phyloP scores from a whole-genome alignment of 2,113 vertebrate species.

The Chaetorhynchus papuensis region DNA sequence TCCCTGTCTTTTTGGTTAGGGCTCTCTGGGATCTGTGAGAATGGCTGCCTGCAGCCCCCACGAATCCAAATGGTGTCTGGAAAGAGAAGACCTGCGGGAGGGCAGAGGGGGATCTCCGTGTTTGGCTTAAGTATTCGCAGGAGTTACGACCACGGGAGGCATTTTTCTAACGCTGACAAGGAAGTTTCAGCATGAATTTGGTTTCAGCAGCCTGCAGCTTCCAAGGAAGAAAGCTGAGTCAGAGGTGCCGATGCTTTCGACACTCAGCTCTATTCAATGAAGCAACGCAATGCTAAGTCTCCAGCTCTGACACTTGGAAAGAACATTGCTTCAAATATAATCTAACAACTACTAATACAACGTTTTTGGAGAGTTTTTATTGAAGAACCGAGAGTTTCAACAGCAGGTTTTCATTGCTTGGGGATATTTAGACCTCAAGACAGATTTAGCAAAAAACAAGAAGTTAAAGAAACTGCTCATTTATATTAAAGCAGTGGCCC shows the following conservation, averaged over 20 bases:
- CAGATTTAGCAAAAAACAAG: neutral
- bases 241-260: neutral
- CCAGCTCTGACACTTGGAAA: neutral
- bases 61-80: neutral
- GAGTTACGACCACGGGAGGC: neutral
- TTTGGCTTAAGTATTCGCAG: neutral
- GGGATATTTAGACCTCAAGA: neutral
- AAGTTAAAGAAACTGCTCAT: neutral
- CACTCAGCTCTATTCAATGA: neutral
- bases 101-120: neutral
- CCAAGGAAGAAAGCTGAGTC: constrained; percentile 7
- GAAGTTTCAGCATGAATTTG: neutral
- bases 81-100: neutral
- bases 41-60: accelerated
- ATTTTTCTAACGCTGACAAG: neutral
- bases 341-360: neutral
- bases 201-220: neutral
- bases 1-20: accelerated
- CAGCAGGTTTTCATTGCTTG: neutral
- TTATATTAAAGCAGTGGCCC: neutral
- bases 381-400: neutral
- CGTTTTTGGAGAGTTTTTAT: neutral
- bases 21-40: neutral
- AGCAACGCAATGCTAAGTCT: neutral
- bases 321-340: neutral